Base-by-base conservation (phyloP, 2,797 vertebrate genomes). In the Gadopsis bispinosus region DNA sequence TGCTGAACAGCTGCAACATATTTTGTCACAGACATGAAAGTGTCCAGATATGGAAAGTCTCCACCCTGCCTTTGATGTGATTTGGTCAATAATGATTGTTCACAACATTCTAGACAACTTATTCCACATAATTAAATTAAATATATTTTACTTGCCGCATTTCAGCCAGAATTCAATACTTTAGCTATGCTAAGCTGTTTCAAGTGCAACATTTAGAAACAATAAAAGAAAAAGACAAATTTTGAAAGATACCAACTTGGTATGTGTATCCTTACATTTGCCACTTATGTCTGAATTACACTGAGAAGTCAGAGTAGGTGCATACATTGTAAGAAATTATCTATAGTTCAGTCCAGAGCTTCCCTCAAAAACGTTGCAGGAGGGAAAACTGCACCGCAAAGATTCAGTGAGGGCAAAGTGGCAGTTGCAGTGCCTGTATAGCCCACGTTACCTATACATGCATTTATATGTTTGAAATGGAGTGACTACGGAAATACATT, bases 41-140 rank as follows among this genome's bases (percentile, higher is more conserved):
- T 51, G 67, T 60, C 7, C 9, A 59, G 35, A 59, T 35, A 26
- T 51, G 20, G 26, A 58, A 64, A n/a, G 8, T 45, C 12, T 45
- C n/a, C 41, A 43, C n/a, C 16, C 12, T 22, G 9, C 26, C 56
- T 35, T 22, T 20, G 3, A 39, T 14, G n/a, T 29, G 39, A 39
- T 26, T 65, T 7, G 17, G n/a, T 47, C 29, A 75, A 41, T 70
- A 53, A 58, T 60, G n/a, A 70, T 20, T 69, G 29, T 58, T 45
- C n/a, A 41, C 22, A n/a, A 63, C 14, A 35, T 9, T 51, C 13
- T 11, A n/a, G 13, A 14, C 1, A 35, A 37, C 12, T 59, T 17
- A 17, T 16, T 48, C 37, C 4, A 54, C 20, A 58, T 12, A 17
- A 33, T 65, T 17, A n/a, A 56, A 59, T 41, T 4, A 3, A 39